Evolutionary conservation across 1,140 invertebrate genomes (phyloP).

Genomic region (Fopius arisanus): DNA sequence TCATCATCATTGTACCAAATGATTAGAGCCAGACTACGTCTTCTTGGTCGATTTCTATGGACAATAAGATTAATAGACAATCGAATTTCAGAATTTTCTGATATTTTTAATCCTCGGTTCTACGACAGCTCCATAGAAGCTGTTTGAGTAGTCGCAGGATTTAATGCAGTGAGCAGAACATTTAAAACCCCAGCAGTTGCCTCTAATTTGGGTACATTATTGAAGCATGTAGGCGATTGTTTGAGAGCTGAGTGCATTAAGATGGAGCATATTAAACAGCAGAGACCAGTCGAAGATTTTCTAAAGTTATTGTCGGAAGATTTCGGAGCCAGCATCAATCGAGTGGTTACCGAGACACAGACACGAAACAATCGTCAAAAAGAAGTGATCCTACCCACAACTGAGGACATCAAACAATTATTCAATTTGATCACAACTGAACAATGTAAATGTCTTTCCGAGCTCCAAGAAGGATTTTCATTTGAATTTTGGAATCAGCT

Average conservation of each 20-base stretch:
- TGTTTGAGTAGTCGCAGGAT: not conserved
- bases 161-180: not conserved
- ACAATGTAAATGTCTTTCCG: not conserved
- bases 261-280: conserved; percentile 7
- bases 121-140: conserved; percentile 19
- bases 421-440: not conserved
- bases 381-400: conserved; percentile 14
- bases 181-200: conserved; percentile 22
- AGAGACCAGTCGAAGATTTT: conserved; percentile 20
- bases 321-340: conserved; percentile 23
- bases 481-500: not conserved
- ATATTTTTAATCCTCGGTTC: not conserved
- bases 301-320: not conserved
- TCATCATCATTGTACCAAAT: conserved; percentile 20
- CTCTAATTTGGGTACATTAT: conserved; percentile 3
- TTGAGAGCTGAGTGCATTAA: conserved; percentile 23
- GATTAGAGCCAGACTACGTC: conserved; percentile 20
- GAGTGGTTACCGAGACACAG: conserved; percentile 18
- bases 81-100: too few relatives aligned
- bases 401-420: conserved; percentile 18
- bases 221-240: conserved; percentile 9
- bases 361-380: conserved; percentile 17
- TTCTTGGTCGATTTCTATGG: conserved; percentile 21
- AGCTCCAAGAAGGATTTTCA: not conserved
- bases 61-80: not conserved